Evolutionary conservation across 2,797 vertebrate species (phyloP), one percentile per base, ranked within the genome.

Genomic region (Schizothorax lantsangensis): DNA sequence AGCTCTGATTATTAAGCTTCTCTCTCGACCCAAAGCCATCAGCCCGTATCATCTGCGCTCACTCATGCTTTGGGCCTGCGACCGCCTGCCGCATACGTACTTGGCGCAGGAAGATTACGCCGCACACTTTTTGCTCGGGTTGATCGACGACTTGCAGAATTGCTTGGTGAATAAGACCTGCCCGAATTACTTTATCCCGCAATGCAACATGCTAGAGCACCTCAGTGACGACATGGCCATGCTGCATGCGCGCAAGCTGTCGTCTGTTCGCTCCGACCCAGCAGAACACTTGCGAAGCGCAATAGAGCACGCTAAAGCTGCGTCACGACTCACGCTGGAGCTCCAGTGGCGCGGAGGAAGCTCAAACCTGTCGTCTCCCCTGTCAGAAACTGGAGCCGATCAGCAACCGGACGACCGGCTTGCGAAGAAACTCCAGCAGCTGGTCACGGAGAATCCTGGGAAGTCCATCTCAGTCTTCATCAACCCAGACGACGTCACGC

Each of bases 381-480:
- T 97, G 95, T 97, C 97, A 0, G 98, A 99, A 0, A 92, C 94
- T 5, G 95, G 97, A 0, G 93, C 93, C 0, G 95, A 95, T 45
- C 96, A 91, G 86, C 97, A 97, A 89, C 98, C 97, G 0, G 98
- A 99, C 0, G 97, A 99, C 93, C 96, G 97, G 0, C 93, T 99
- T 87, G 98, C 98, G 88, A 99, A 98, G 94, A 99, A 99, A 95
- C 95, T 99, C 6, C 98, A 99, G 91, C 98, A 99, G 94, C 96
- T 99, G 49, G 98, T 99, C 89, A 99, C 98, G 1, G 98, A 99
- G 95, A 99, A 99, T 90, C 98, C 98, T 0, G 98, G 98, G 3
- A 99, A 99, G 83, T 99, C 98, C 93, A 99, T 99, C 93, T 98
- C 97, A 0, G 98, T 99, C 91, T 99, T 99, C 95, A 99, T 99